Percentiles rank a stretch among this genome's conserved stretches.
Conservation (phyloP, 2,888 invertebrate genomes). For the Sphaerolaimus hirsutus region DNA sequence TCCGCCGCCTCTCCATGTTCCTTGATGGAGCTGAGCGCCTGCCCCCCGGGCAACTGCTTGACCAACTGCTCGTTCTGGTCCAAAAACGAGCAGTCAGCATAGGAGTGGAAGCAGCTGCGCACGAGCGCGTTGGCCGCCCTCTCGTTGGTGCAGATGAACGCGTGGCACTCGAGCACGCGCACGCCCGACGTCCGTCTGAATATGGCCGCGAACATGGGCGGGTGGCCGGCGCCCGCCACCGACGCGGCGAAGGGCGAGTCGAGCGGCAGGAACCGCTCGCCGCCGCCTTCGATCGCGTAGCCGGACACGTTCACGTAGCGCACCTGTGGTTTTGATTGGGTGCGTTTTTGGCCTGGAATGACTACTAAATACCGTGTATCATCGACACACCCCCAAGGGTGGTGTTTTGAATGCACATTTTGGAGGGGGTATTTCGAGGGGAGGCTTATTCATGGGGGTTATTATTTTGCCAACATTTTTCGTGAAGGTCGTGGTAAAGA, state of each 20-base stretch:
- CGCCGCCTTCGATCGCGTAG: constrained; percentile 25
- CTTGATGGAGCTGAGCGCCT: constrained; percentile 11
- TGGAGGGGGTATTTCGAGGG: too few relatives aligned
- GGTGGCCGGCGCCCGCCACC: constrained; percentile 69
- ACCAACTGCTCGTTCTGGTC: constrained; percentile 10
- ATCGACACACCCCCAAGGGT: too few relatives aligned
- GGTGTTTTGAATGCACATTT: too few relatives aligned
- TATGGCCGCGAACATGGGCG: constrained; percentile 85
- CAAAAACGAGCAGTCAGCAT: constrained; percentile 67
- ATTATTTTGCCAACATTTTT: too few relatives aligned
- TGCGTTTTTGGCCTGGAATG: too few relatives aligned
- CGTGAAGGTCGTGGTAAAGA: too few relatives aligned
- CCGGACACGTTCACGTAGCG: constrained; percentile 52
- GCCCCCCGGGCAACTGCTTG: constrained; percentile 16
- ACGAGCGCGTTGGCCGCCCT: constrained; percentile 79
- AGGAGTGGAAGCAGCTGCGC: constrained; percentile 77
- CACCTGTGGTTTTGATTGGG: too few relatives aligned
- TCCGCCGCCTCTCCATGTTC: not conserved
- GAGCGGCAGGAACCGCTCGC: constrained; percentile 50
- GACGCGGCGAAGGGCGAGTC: constrained; percentile 88
- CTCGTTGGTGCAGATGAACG: constrained; percentile 84
- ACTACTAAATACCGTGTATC: too few relatives aligned
- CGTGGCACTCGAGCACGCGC: constrained; percentile 65
- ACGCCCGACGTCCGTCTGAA: constrained; percentile 80
- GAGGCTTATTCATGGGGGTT: too few relatives aligned